Evolutionary conservation across 2,113 vertebrate genomes (phyloP).

Genomic region (Tyto alba): DNA sequence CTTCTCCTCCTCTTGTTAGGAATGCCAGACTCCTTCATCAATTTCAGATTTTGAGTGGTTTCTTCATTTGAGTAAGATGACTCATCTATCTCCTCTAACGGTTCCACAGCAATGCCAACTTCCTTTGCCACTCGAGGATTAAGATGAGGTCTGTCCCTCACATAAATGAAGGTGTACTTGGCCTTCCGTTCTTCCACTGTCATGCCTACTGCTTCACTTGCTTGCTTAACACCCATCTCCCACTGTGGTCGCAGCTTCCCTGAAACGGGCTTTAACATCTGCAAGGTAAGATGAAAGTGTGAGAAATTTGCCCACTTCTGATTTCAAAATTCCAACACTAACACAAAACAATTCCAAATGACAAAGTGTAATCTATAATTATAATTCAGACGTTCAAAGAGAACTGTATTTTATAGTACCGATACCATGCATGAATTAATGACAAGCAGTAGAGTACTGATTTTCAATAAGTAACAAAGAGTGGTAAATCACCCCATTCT

Average conservation of each 20-base stretch:
- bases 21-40: slow-evolving; percentile 46
- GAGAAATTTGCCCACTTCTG: not conserved
- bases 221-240: slow-evolving; percentile 88
- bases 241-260: slow-evolving; percentile 88
- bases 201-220: slow-evolving; percentile 83
- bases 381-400: not conserved
- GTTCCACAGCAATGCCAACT: slow-evolving; percentile 71
- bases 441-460: not conserved
- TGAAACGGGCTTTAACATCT: slow-evolving; percentile 80
- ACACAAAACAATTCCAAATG: not conserved
- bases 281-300: not conserved
- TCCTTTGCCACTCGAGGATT: slow-evolving; percentile 80
- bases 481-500: not conserved
- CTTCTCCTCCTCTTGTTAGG: slow-evolving; percentile 73
- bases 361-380: not conserved
- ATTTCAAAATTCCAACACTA: not conserved
- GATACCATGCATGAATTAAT: not conserved
- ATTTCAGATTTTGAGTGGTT: not conserved
- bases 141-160: slow-evolving; percentile 82
- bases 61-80: slow-evolving; percentile 32
- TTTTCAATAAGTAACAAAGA: not conserved
- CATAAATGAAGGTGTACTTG: slow-evolving; percentile 87
- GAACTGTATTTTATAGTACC: not conserved
- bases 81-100: slow-evolving; percentile 42
- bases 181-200: slow-evolving; percentile 78